Evolutionary conservation across 2,888 invertebrate species (phyloP), one percentile per base, ranked within the genome.

Genomic region (Eupithecia centaureata): DNA sequence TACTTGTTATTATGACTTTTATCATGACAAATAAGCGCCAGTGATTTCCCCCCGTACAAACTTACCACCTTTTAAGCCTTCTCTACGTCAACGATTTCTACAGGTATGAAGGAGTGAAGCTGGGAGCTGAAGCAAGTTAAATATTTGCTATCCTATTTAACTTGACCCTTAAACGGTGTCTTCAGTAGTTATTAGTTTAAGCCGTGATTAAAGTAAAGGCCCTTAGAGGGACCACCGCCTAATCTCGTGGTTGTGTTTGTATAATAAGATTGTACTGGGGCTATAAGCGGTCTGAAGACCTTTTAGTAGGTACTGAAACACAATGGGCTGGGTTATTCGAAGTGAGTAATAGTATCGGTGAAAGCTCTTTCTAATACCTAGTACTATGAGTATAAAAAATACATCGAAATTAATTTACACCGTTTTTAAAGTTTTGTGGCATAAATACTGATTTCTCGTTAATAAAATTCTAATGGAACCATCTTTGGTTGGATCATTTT

Each of bases 241-340:
- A 66, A 73, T 67, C 60, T 54, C 35, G 73, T 28, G 70, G 73
- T 67, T 63, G 51, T 62, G 68, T 70, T 67, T 73, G 66, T 56
- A 58, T 69, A 69, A 62, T 61, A 58, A 38, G 61, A 61, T 58
- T 54, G 58, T 67, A 59, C 7, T 61, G 42, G 54, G 22, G 22
- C 57, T 32, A 56, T 69, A 65, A 33, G 60, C 38, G 61, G 61
- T 68, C 38, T 32, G 22, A 52, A 56, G 51, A 35, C 51, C 30
- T 35, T 47, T 61, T 57, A 51, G 61, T 51, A 18, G 30, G 22
- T 10, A 15, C n/a, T 56, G 54, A 57, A 61, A n/a, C 57, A 61
- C 35, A 63, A 51, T 42, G 42, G 63, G 12, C 54, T 38, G 27
- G 61, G 47, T 27, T 57, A 7, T 15, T 51, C 18, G 32, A 42